Conservation (phyloP, 2,113 vertebrate genomes). For the Clarias macrocephalus region DNA sequence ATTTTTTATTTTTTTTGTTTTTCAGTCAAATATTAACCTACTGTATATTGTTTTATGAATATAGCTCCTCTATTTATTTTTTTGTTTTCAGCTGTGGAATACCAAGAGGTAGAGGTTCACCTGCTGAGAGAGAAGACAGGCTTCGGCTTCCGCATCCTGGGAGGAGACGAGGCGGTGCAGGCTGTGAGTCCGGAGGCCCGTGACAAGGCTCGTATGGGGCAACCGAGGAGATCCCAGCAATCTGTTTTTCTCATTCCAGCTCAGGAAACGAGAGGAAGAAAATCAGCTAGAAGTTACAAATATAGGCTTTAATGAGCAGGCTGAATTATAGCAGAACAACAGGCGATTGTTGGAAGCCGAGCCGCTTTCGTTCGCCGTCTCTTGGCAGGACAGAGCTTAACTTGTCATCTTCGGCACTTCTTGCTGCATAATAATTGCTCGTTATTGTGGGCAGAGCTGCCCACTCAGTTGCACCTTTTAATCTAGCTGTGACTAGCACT, state of each 20-base stretch:
- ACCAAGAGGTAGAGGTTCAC: constrained; percentile 94
- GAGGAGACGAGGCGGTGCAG: constrained; percentile 98
- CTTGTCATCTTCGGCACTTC: constrained; percentile 27
- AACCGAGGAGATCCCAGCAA: constrained; percentile 61
- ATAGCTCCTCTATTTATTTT: not conserved
- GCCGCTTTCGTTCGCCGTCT: constrained; percentile 20
- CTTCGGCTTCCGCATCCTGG: constrained; percentile 97
- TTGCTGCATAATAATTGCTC: constrained; percentile 36
- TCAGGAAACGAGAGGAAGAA: constrained; percentile 25
- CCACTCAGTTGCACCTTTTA: constrained; percentile 33
- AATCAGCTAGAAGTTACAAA: constrained; percentile 26
- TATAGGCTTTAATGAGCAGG: not conserved
- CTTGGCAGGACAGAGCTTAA: constrained; percentile 17
- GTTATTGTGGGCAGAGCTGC: constrained; percentile 26
- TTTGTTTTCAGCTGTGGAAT: constrained; percentile 79
- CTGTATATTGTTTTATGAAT: not conserved
- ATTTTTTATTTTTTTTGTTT: not conserved
- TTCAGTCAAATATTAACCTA: not conserved
- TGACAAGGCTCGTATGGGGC: constrained; percentile 82
- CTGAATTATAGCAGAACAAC: constrained; percentile 10
- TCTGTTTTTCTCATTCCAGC: constrained; percentile 34
- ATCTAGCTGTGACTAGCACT: constrained; percentile 38
- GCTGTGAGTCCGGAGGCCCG: constrained; percentile 91
- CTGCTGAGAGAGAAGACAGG: constrained; percentile 97
- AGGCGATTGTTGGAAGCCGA: constrained; percentile 1